Base-by-base conservation (phyloP, 2,888 invertebrate genomes). In the Trissolcus japonicus region DNA sequence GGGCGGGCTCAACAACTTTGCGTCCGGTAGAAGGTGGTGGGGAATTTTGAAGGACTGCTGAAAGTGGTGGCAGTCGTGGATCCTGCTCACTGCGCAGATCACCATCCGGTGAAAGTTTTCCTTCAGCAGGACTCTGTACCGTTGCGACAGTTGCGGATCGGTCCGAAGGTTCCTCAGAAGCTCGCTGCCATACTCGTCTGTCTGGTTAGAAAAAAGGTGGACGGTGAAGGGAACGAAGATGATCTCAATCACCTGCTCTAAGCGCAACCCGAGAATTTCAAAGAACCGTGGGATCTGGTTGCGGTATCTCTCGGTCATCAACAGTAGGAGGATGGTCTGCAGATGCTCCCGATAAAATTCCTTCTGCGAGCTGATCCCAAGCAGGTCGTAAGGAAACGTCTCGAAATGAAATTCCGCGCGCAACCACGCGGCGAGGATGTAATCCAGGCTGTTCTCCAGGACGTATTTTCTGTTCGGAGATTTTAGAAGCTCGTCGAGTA, bases 361-460 rank as follows among this genome's bases (percentile, higher is more conserved):
- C 6, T 83, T 80, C 88, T 85, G 4, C 4, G 25, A 25, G 4
- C 57, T 79, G 76, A 87, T 90, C 7, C 89, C 89, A 53, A 90
- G 89, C 57, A 92, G 83, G 43, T 80, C 79, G 51, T 90, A 84
- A 0, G 92, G 91, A 56, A 92, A 89, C 14, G 88, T 87, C n/a
- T 88, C 83, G 2, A 91, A 78, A 2, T 82, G 82, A 65, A 88
- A 87, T 13, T 88, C 86, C 43, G 86, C 87, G 6, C 85, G 80
- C 76, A 91, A 89, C 92, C 93, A 93, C 75, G 86, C 89, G 55
- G 90, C 85, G 14, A 92, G 75, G 51, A 93, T 82, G 25, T 89
- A 89, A 55, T 91, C 83, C n/a, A 92, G 86, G 82, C 92, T 91
- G 16, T 88, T 82, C 79, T 83, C 89, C 69, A 85, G 89, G 68